Evolutionary conservation across 2,113 vertebrate genomes (phyloP), one percentile per base, ranked within the genome.

Genomic region (Arizona elegans): DNA sequence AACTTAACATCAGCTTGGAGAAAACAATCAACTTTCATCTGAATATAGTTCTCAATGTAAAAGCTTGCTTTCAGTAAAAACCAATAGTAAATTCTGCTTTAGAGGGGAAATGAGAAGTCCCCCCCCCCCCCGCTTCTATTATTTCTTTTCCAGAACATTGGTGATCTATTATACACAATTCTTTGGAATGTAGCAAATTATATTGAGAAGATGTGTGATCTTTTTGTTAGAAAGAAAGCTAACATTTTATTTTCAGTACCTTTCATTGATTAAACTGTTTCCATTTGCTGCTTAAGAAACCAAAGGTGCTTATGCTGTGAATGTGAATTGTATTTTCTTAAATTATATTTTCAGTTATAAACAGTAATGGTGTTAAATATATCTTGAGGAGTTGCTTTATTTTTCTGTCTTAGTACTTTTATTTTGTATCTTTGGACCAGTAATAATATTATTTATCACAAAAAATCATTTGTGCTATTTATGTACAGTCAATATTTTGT

Each of bases 251-350:
- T 97, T 97, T 97, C 89, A 96, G 96, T 96, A 95, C 92, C 91
- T 97, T 97, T 96, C 95, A 96, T 94, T 97, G 94, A 96, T 94
- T 93, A 96, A 96, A 95, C 93, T 96, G 95, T 96, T 97, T 97
- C 97, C 53, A 53, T 97, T 97, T 98, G 96, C 97, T 97, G 97
- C 97, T 98, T 95, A 95, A 96, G 96, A 97, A 97, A 97, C 98
- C 97, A 97, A 97, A 97, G 96, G 97, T 97, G 97, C 97, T 98
- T 98, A 98, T 95, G 96, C 95, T 98, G 94, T 97, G 97, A 97
- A 97, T 97, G 94, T 97, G 87, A 97, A 95, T 97, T 97, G 96
- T 97, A 96, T 96, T 98, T 96, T 97, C 95, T 95, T 96, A 95
- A 95, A 93, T 97, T 96, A 96, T 95, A 97, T 94, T 95, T 94